Percentiles rank a stretch among this genome's conserved stretches.
phyloP scores from a whole-genome alignment of 2,888 invertebrate species.

The Calliphora vomitoria region DNA sequence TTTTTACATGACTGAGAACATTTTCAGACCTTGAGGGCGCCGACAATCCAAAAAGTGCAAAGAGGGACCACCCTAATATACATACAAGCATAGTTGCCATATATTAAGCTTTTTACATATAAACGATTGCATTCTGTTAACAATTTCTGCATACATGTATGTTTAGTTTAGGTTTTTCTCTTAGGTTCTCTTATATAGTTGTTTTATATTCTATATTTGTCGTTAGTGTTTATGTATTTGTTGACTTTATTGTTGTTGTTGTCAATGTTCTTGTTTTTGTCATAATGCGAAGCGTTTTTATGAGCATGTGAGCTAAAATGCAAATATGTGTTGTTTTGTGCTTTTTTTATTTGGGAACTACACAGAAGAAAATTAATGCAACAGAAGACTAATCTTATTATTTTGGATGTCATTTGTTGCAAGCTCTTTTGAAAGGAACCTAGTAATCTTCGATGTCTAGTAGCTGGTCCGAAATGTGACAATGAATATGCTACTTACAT shows the following conservation, averaged over 20 bases:
- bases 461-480: too few species aligned
- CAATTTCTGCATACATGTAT: constrained; percentile 67
- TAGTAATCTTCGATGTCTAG: too few species aligned
- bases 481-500: too few species aligned
- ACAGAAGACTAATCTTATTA: too few species aligned
- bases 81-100: neutral
- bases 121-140: constrained; percentile 62
- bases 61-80: too few species aligned
- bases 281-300: constrained; percentile 45
- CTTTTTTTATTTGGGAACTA: constrained; percentile 16
- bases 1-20: too few species aligned
- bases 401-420: too few species aligned
- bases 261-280: constrained; percentile 32
- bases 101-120: constrained; percentile 1
- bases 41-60: too few species aligned
- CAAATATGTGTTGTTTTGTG: constrained; percentile 62
- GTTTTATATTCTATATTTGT: constrained; percentile 39
- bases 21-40: too few species aligned
- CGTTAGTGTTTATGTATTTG: neutral
- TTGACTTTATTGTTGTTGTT: neutral
- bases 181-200: constrained; percentile 11
- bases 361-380: neutral
- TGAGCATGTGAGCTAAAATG: constrained; percentile 63
- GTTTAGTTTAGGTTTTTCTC: constrained; percentile 49
- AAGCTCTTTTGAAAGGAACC: too few species aligned